Percentiles rank a stretch among this genome's conserved stretches.
These are phyloP conservation scores for Blastobasis lacticolella DNA, from an alignment of 2,888 invertebrate species.

Conservation along the genomic window DNA sequence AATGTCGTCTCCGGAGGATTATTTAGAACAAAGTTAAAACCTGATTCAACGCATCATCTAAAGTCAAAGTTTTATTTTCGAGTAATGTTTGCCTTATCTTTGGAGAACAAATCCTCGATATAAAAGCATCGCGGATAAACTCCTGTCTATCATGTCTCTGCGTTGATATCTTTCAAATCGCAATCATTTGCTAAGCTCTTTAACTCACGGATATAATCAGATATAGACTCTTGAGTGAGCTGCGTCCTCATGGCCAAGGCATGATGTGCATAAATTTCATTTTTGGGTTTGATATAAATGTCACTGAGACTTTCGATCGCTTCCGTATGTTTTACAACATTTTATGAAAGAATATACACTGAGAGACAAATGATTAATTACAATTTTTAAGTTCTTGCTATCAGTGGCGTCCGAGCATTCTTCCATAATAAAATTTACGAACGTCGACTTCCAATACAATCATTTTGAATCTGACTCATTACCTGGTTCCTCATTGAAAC, in stretches of 20 bases:
- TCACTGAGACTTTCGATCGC: neutral
- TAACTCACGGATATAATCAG: neutral
- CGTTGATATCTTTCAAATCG: too few relatives aligned
- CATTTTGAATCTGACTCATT: neutral
- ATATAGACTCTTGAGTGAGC: neutral
- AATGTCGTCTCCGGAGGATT: too few relatives aligned
- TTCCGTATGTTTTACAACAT: neutral
- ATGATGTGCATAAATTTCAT: neutral
- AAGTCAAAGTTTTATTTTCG: neutral
- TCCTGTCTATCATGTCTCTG: neutral
- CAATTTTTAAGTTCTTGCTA: neutral
- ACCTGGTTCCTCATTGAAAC: too few relatives aligned
- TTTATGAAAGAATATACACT: neutral
- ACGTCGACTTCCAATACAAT: neutral
- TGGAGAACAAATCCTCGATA: neutral
- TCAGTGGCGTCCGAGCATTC: neutral
- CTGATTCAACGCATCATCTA: neutral
- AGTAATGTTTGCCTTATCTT: neutral
- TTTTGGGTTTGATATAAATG: neutral
- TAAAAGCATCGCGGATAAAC: neutral
- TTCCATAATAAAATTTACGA: neutral
- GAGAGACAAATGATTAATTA: neutral
- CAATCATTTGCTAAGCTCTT: too few relatives aligned
- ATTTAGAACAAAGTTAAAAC: neutral
- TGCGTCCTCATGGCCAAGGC: neutral